Base-by-base conservation (phyloP, 2,797 vertebrate species). In the Crenichthys baileyi region DNA sequence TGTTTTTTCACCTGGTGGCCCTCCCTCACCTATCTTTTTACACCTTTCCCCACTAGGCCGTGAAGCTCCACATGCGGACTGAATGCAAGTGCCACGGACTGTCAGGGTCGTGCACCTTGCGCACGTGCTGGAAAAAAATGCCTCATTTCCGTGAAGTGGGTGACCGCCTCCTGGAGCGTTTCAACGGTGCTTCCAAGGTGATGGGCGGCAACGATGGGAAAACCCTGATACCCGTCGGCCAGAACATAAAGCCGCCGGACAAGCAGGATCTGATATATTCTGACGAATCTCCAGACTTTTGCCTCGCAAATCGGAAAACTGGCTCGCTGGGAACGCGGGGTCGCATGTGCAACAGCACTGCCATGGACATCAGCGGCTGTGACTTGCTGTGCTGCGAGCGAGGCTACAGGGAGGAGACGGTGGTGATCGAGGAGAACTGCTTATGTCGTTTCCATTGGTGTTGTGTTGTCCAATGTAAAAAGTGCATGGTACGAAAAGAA, bases 401-500 rank as follows among this genome's bases (percentile, higher is more conserved):
- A 0, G 98, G 98, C 76, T 95, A 97, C 93, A 94, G 96, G 68
- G 96, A 98, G 3, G 97, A 99, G 90, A 97, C 97, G 0, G 95
- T 98, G 89, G 96, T 97, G 87, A 90, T 98, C 18, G 97, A 99
- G 94, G 98, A 99, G 95, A 99, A 98, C 96, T 99, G 98, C 83
- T 94, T 98, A 70, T 99, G 98, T 89, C 97, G 97, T 82, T 99
- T 99, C 93, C 98, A 99, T 94, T 99, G 98, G 98, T 99, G 98
- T 93, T 99, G 98, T 0, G 97, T 99, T 36, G 98, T 99, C 77
- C 98, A 99, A 91, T 99, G 98, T 89, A 98, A 98, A 90, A 98
- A 98, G 88, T 99, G 98, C 90, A 94, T 96, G 0, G 97, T 98
- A 79, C 96, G 94, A 60, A 98, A 98, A 89, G 97, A 99, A 85